Evolutionary conservation across 2,113 vertebrate genomes (phyloP), one percentile per base, ranked within the genome.

Genomic region (Nesoenas mayeri): DNA sequence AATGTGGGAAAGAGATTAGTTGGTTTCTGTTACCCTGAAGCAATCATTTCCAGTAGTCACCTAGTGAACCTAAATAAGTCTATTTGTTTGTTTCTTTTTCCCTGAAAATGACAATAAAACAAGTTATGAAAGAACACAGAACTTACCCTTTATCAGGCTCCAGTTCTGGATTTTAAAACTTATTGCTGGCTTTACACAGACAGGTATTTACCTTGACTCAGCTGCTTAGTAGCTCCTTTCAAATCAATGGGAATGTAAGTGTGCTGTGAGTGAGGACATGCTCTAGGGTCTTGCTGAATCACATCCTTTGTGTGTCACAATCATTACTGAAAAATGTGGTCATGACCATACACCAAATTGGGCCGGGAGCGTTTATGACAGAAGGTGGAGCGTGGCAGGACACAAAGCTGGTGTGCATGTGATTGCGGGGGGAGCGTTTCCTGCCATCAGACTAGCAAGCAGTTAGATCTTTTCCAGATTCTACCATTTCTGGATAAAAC

Each of bases 201-300:
- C 13, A 65, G 65, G 47, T 54, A 85, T 61, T 92, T 64, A 65
- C 66, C 65, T 51, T 4, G 1, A 42, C 25, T 80, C 54, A 28
- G 73, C 85, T 94, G 85, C 74, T 85, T 61, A 36, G 42, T 40
- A 89, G 62, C 67, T 79, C 58, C 36, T 73, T 85, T 47, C 40
- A 50, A 66, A 89, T 79, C 84, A 58, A 34, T 40, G 71, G 70
- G 40, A 91, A 91, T 38, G 25, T 75, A 79, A 75, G 66, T 44
- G 38, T 57, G 26, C 61, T 42, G 18, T 0, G 42, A 65, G 40
- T 7, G 51, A 86, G 62, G 44, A 85, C 15, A 31, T 15, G 48
- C 73, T 69, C 72, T 40, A 82, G 60, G 69, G 61, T 91, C 74
- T 21, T 70, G 73, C 74, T 96, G 94, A 94, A 69, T 96, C 94